Evolutionary conservation across 1,140 invertebrate species (phyloP), one percentile per base, ranked within the genome.

Genomic region (Brachystomella parvula): DNA sequence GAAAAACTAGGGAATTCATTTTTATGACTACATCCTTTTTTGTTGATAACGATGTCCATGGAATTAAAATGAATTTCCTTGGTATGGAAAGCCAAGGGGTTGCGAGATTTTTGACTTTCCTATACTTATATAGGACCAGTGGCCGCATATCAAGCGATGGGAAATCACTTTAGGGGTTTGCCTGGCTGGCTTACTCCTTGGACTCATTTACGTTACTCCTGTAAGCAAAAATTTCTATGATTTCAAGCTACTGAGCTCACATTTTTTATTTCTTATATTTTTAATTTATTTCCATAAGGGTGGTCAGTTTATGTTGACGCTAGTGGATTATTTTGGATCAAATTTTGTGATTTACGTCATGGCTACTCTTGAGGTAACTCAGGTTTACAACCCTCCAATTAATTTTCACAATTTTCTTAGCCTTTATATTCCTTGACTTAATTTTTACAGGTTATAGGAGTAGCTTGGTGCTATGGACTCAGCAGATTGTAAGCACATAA

Each of bases 291-390:
- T 90, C 88, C 73, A 88, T n/a, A 87, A 87, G 91, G 92, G 90
- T 61, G 92, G 93, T 0, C 89, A 91, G 75, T 92, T 87, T 74
- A 84, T 94, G 33, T 79, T 96, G 32, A 88, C 85, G 61, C 77
- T 96, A 21, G 85, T 95, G 88, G 89, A 1, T 35, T 31, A 57
- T 53, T 64, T 68, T 30, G 62, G 62, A 49, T 65, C 61, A 35
- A 65, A 65, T 29, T 89, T 90, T 69, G 83, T 89, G 60, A 85
- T 89, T 21, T 83, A 90, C 62, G 82, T 90, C 57, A 80, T 90
- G 32, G 77, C 84, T 26, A 67, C 53, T 0, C 30, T 66, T 3
- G 64, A 66, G 29, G 64, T 67, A 26, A 21, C 3, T 63, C 9
- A 63, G 17, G 47, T 63, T 47, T 17, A 63, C 9, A 17, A 61